These are phyloP conservation scores for Prionailurus bengalensis DNA, from an alignment of 2,113 vertebrate genomes.

Conservation along the genomic window DNA sequence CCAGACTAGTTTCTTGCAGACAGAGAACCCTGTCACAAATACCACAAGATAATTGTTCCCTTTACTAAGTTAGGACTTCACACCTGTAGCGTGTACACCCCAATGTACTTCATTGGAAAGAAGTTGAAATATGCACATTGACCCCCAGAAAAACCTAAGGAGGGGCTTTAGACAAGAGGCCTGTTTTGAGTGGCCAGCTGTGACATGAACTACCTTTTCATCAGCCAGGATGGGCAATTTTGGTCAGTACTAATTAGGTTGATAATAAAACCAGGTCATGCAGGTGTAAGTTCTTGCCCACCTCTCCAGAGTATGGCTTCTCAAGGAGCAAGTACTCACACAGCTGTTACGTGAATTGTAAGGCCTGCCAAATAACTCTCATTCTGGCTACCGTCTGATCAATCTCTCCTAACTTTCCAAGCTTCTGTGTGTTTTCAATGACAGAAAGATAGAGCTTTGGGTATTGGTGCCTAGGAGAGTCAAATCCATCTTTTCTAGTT, in stretches of 20 bases:
- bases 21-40: background rate
- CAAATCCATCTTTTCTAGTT: constrained; percentile 8
- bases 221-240: background rate
- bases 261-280: background rate
- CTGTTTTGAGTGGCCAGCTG: background rate
- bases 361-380: constrained; percentile 22
- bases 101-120: constrained; percentile 8
- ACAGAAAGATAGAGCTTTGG: background rate
- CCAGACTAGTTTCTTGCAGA: background rate
- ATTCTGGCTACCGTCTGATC: background rate
- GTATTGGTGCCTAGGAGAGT: background rate
- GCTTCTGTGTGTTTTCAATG: constrained; percentile 40
- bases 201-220: background rate
- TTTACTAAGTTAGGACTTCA: background rate
- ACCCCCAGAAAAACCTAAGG: background rate
- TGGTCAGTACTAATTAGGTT: constrained; percentile 33
- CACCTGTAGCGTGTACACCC: background rate
- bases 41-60: background rate
- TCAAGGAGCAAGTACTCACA: background rate
- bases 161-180: background rate
- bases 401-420: constrained; percentile 27
- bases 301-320: background rate
- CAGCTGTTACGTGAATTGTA: background rate
- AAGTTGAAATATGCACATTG: constrained; percentile 26
- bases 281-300: background rate